Evolutionary conservation across 1,140 invertebrate species (phyloP).

Genomic region (Drosophila dunni): DNA sequence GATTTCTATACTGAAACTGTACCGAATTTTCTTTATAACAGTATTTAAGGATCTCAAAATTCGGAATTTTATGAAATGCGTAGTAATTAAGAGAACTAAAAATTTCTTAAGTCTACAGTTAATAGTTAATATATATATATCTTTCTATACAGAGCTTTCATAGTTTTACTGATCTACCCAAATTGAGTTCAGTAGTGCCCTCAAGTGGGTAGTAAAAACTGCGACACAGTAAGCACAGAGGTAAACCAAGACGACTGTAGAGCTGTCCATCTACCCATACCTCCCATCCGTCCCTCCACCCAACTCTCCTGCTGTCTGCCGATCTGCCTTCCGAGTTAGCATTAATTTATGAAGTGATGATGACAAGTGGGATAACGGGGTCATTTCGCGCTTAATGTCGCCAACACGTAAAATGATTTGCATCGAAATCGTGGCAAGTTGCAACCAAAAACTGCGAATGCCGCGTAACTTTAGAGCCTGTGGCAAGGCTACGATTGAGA

Average conservation of each 20-base stretch:
- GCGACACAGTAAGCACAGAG: slow-evolving; percentile 13
- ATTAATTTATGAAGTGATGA: slow-evolving; percentile 84
- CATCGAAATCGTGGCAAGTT: slow-evolving; percentile 61
- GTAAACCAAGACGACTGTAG: slow-evolving; percentile 5
- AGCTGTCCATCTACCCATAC: too few relatives aligned
- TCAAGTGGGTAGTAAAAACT: not conserved
- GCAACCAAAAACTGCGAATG: slow-evolving; percentile 50
- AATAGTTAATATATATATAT: too few relatives aligned
- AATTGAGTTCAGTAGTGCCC: too few relatives aligned
- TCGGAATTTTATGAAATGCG: too few relatives aligned
- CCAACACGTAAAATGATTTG: slow-evolving; percentile 84
- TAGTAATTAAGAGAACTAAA: too few relatives aligned
- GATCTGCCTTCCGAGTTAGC: slow-evolving; percentile 60
- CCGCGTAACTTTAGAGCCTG: slow-evolving; percentile 74
- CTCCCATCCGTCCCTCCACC: too few relatives aligned
- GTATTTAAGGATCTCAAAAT: too few relatives aligned
- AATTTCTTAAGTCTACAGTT: too few relatives aligned
- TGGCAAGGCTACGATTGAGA: slow-evolving; percentile 62
- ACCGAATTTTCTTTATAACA: too few relatives aligned
- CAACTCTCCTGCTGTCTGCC: slow-evolving; percentile 20
- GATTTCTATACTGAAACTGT: too few relatives aligned
- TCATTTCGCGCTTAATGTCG: slow-evolving; percentile 84
- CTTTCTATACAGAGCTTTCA: too few relatives aligned
- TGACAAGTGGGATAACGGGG: slow-evolving; percentile 84
- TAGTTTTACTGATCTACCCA: too few relatives aligned